Conservation (phyloP, 92 coral and sea anemone genomes). For the Isaurus tuberculatus region DNA sequence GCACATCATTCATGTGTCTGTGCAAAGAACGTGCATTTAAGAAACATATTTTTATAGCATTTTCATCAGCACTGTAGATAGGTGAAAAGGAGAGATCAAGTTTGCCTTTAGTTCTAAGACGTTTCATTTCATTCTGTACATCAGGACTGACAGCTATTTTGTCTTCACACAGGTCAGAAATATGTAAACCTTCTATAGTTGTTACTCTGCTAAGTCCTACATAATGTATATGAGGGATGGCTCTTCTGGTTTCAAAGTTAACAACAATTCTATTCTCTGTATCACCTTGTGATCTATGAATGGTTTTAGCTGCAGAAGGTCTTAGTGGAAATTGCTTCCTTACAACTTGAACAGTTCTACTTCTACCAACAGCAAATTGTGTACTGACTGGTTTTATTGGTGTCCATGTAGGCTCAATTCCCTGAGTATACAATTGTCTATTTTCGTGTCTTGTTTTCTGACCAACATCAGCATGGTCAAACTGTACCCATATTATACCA, state of each 20-base stretch:
- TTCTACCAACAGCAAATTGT: constrained; percentile 78
- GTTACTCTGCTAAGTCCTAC: constrained; percentile 77
- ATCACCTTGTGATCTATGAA: constrained; percentile 78
- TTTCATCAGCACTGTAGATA: constrained; percentile 53
- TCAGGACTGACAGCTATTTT: constrained; percentile 75
- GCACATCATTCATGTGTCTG: constrained; percentile 63
- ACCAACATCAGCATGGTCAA: constrained; percentile 73
- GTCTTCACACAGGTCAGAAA: constrained; percentile 73
- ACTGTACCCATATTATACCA: constrained; percentile 77
- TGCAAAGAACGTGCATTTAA: constrained; percentile 1
- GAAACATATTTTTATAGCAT: constrained; percentile 52
- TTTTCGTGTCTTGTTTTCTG: constrained; percentile 68
- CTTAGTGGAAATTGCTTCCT: constrained; percentile 78
- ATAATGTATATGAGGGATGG: constrained; percentile 80
- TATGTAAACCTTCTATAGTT: constrained; percentile 68
- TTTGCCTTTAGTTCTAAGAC: constrained; percentile 58
- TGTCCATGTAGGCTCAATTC: constrained; percentile 76
- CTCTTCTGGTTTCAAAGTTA: constrained; percentile 57
- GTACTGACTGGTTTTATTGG: constrained; percentile 76
- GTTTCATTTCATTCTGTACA: constrained; percentile 70
- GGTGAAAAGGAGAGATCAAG: constrained; percentile 55
- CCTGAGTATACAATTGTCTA: constrained; percentile 59
- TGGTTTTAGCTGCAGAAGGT: constrained; percentile 75
- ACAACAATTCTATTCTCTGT: constrained; percentile 74
- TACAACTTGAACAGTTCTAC: constrained; percentile 50